Evolutionary conservation across 1,140 invertebrate species (phyloP), one percentile per base, ranked within the genome.

Genomic region (Campodea augens): DNA sequence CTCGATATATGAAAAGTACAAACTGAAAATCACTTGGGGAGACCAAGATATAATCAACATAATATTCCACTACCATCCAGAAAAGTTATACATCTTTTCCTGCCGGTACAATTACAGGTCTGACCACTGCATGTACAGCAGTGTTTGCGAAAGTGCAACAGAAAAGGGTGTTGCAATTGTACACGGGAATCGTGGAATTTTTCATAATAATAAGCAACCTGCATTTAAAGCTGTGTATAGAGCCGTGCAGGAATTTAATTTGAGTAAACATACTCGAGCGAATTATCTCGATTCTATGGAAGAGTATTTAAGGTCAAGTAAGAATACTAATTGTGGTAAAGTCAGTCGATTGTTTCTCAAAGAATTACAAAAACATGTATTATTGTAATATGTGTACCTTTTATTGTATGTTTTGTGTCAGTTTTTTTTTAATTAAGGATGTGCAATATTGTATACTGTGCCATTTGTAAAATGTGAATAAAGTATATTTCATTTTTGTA

Each of bases 31-130:
- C 38, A 88, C 84, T 3, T 95, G 86, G 85, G 91, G 90, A n/a
- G 90, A 96, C 66, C 91, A 96, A 64, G 90, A 95, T 67, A 87
- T 96, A 46, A 88, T 96, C 49, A 96, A 96, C 60, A 90, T 95
- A 50, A 81, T 92, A 53, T 93, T 95, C 60, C 81, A 89, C 63
- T 84, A 78, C 63, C 78, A 91, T 70, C 77, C 84, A 53, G 83
- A 83, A 45, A 78, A 82, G 54, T 63, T 95, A 13, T 78, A 78
- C 50, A 65, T 88, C 25, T 77, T 86, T 60, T 72, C 78, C 0
- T 95, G 90, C 59, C 70, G 82, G 42, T 90, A 82, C 63, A 96
- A 95, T 62, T 95, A 86, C 58, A 72, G 89, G 43, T 78, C 88
- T 7, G 89, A 95, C 66, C 89, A 95, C 59, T 95, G 89, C 59